These are phyloP conservation scores for Stenotaenia linearis DNA, from an alignment of 2,888 invertebrate genomes.

Conservation along the genomic window DNA sequence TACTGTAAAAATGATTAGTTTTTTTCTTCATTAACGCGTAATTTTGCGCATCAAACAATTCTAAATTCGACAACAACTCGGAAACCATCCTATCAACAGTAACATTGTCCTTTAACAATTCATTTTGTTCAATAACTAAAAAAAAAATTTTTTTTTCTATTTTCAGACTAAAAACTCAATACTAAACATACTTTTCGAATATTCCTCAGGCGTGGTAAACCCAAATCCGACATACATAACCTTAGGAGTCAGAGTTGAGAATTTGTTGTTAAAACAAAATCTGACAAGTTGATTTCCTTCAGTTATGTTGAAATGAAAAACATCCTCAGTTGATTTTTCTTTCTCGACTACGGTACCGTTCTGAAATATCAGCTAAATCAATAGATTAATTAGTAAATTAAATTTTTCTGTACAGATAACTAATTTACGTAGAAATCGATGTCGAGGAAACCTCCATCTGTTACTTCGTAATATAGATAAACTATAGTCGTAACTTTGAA, in stretches of 20 bases:
- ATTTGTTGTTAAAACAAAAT: slow-evolving; percentile 95
- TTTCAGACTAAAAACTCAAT: too few species aligned
- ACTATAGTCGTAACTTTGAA: slow-evolving; percentile 92
- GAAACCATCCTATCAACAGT: slow-evolving; percentile 63
- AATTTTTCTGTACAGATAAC: too few species aligned
- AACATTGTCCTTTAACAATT: too few species aligned
- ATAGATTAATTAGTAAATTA: not conserved
- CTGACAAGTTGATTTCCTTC: slow-evolving; percentile 80
- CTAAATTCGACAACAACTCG: slow-evolving; percentile 55
- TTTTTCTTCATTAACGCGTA: not conserved
- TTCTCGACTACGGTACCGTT: slow-evolving; percentile 79
- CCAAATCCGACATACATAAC: slow-evolving; percentile 96
- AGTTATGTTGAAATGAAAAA: slow-evolving; percentile 92
- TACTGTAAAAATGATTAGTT: not conserved
- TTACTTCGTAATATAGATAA: slow-evolving; percentile 96
- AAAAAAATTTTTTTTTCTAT: too few species aligned
- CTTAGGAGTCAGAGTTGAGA: slow-evolving; percentile 99
- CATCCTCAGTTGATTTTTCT: slow-evolving; percentile 92
- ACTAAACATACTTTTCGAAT: too few species aligned
- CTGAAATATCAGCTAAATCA: slow-evolving; percentile 48
- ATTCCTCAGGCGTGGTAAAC: too few species aligned
- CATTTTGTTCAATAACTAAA: too few species aligned
- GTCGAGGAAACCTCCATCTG: slow-evolving; percentile 97
- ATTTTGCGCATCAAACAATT: slow-evolving; percentile 57
- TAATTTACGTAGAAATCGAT: slow-evolving; percentile 71